Percentiles rank a stretch among this genome's conserved stretches.
phyloP scores from a whole-genome alignment of 2,797 vertebrate genomes.

The Lophius americanus region DNA sequence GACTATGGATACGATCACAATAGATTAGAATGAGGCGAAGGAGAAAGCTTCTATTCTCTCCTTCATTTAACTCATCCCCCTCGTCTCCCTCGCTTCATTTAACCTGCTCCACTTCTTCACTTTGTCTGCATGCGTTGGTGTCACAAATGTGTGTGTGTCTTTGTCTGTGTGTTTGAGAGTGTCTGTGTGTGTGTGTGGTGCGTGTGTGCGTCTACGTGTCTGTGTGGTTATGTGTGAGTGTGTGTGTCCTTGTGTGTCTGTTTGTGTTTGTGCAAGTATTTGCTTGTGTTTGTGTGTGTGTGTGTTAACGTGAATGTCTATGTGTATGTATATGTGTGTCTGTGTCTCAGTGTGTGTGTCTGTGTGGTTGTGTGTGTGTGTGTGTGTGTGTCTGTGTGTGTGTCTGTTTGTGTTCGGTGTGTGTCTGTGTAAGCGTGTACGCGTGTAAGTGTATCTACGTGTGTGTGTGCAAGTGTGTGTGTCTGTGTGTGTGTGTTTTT shows the following conservation, averaged over 20 bases:
- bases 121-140: conserved; percentile 16
- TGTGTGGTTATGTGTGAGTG: conserved; percentile 11
- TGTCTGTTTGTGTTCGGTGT: no score
- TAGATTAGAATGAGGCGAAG: conserved; percentile 76
- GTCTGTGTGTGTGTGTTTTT: conserved; percentile 3
- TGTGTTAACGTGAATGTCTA: no score
- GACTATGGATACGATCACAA: conserved; percentile 69
- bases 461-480: conserved; percentile 30
- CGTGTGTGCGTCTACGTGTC: no score
- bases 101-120: conserved; percentile 65
- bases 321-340: no score
- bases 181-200: conserved; percentile 1
- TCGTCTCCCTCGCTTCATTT: conserved; percentile 74
- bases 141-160: conserved; percentile 11
- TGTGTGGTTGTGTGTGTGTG: no score
- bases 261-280: no score
- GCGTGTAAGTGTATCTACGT: not conserved
- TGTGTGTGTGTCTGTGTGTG: no score
- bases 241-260: no score
- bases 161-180: conserved; percentile 6
- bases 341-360: no score
- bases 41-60: conserved; percentile 74
- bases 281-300: no score
- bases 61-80: conserved; percentile 77
- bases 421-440: no score